These are phyloP conservation scores for Cotesia congregata DNA, from an alignment of 2,888 invertebrate species.

Conservation along the genomic window DNA sequence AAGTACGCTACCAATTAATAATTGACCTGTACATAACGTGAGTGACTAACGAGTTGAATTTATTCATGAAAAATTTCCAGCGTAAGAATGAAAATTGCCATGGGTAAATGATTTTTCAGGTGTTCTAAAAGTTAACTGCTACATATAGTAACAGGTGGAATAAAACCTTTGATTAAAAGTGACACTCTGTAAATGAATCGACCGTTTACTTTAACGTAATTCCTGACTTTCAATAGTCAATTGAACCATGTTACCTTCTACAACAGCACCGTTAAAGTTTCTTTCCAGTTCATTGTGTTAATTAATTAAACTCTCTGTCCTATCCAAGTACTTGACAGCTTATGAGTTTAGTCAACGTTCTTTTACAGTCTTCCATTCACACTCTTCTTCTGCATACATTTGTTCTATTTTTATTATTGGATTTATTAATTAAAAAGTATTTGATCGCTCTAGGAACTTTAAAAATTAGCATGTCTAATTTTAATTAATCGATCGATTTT, in stretches of 20 bases:
- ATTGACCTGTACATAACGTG: background rate
- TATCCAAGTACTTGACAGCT: background rate
- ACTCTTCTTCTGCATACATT: background rate
- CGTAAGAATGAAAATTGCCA: background rate
- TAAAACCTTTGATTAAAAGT: slow-evolving; percentile 31
- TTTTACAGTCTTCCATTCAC: background rate
- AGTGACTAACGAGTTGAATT: slow-evolving; percentile 10
- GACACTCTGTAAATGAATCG: slow-evolving; percentile 13
- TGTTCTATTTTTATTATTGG: too few species aligned
- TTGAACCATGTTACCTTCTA: slow-evolving; percentile 14
- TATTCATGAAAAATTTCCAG: slow-evolving; percentile 25
- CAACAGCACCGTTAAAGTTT: slow-evolving; percentile 3
- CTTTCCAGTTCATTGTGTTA: background rate
- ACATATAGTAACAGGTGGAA: background rate
- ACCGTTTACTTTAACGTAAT: background rate
- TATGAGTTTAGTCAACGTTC: background rate
- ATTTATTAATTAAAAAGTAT: too few species aligned
- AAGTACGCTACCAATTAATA: slow-evolving; percentile 5
- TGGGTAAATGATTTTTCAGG: slow-evolving; percentile 21
- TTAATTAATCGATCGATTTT: too few species aligned
- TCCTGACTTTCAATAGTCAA: slow-evolving; percentile 22
- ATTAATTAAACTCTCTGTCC: slow-evolving; percentile 1
- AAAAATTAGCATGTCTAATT: too few species aligned
- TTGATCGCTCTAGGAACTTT: too few species aligned
- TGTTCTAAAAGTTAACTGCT: background rate